phyloP scores from a whole-genome alignment of 2,797 vertebrate genomes.

The Babyrousa celebensis region DNA sequence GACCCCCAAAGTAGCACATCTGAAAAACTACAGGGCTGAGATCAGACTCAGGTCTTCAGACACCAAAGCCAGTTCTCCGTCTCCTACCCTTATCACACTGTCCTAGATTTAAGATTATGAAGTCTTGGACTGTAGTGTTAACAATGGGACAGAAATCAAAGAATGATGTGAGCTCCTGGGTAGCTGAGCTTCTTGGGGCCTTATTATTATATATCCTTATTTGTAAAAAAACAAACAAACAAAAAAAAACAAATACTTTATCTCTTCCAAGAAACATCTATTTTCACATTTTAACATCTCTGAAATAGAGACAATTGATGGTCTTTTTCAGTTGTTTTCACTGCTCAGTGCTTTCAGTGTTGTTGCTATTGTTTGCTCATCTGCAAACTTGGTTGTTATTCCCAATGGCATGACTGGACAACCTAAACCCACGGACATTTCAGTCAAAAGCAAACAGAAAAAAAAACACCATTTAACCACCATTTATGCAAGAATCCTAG shows the following conservation, averaged over 20 bases:
- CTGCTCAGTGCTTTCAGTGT: neutral
- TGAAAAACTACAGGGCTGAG: conserved; percentile 3
- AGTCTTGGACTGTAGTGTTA: neutral
- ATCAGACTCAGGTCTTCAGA: conserved; percentile 32
- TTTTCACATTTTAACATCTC: conserved; percentile 24
- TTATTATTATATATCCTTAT: neutral
- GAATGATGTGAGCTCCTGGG: conserved; percentile 22
- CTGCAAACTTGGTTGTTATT: neutral
- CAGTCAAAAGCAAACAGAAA: neutral
- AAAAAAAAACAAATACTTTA: neutral
- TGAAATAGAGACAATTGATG: neutral
- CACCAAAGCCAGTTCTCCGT: conserved; percentile 1
- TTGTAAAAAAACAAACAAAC: neutral
- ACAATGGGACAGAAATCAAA: neutral
- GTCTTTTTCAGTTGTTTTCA: neutral
- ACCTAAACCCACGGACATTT: neutral
- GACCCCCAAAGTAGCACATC: neutral
- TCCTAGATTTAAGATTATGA: neutral
- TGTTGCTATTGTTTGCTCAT: neutral
- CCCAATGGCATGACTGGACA: neutral
- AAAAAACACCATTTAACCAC: neutral
- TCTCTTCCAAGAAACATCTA: neutral
- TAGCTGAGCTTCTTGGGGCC: neutral
- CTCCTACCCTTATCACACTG: neutral
- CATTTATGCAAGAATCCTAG: neutral